Base-by-base conservation (phyloP, 92 coral and sea anemone genomes). In the Meandrina meandrites region DNA sequence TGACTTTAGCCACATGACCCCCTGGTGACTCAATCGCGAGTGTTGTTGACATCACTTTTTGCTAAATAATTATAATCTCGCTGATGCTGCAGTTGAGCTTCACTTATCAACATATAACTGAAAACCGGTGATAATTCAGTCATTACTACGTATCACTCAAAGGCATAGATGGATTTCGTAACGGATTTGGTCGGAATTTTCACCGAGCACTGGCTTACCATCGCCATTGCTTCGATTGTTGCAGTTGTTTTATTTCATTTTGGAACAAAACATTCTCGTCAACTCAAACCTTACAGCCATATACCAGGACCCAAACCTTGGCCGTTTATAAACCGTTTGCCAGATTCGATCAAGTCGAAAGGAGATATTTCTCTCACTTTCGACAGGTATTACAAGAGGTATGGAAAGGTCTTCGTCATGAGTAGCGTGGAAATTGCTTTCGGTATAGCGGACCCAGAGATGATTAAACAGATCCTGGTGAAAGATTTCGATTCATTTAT, bases 261-360 rank as follows among this genome's bases (percentile, higher is more conserved):
- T 27, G 94, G 91, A 3, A 88, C 88, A 22, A 80, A 81, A 34
- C 84, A 32, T n/a, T 71, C 89, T 24, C 91, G 94, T 45, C 70
- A 15, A 16, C 79, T 93, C 14, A 82, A 76, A 28, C 58, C 89
- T 13, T 93, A 91, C 89, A 90, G 90, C 15, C 78, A 74, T 27
- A 32, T 93, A 16, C 94, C 94, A 27, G 94, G 96, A 5, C 96
- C 96, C 1, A 93, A 91, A 32, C 96, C 94, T 16, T 64, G 86
- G 74, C 96, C 96, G 53, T 91, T 93, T 76, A 1, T 93, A 11
- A 92, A 90, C 18, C 75, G 80, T 60, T 28, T 91, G 58, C 83
- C 84, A 32, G 85, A 83, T 51, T 40, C 89, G 7, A 75, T 91
- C 31, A 74, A 75, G 78, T 75, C 50, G 18, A 86, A 81, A 79